Conservation (phyloP, 2,797 vertebrate species). For the Silurus aristotelis region DNA sequence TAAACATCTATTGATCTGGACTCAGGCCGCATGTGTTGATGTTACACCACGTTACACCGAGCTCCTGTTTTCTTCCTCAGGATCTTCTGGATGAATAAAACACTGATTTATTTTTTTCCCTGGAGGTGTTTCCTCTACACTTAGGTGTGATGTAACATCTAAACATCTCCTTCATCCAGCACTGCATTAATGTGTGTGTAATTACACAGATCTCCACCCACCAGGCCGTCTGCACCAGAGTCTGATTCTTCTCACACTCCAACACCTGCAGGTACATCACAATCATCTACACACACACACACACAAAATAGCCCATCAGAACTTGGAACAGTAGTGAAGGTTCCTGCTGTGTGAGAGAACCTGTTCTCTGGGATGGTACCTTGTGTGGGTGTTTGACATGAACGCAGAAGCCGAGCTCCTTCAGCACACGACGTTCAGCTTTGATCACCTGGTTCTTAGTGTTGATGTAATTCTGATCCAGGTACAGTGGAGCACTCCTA, state of each 20-base stretch:
- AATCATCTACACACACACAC: slow-evolving; percentile 78
- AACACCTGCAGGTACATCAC: slow-evolving; percentile 89
- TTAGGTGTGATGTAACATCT: no score
- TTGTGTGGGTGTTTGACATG: slow-evolving; percentile 64
- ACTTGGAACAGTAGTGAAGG: not conserved
- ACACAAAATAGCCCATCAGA: not conserved
- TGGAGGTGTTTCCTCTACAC: no score
- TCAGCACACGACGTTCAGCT: slow-evolving; percentile 84
- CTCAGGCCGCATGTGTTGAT: no score
- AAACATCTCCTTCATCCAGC: no score
- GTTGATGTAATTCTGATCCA: slow-evolving; percentile 92
- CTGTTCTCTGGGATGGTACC: not conserved
- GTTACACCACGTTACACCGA: no score
- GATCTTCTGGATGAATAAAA: no score
- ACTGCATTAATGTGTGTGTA: not conserved
- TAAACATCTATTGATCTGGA: no score
- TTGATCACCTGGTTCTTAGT: slow-evolving; percentile 92
- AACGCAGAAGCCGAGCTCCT: slow-evolving; percentile 90
- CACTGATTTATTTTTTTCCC: no score
- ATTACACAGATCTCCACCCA: not conserved
- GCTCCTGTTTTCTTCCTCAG: no score
- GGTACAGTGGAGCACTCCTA: slow-evolving; percentile 74
- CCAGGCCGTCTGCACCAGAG: slow-evolving; percentile 75
- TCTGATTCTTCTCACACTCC: slow-evolving; percentile 87
- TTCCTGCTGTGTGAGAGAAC: not conserved